Evolutionary conservation across 2,797 vertebrate genomes (phyloP).

Genomic region (Hyperoplus lanceolatus): DNA sequence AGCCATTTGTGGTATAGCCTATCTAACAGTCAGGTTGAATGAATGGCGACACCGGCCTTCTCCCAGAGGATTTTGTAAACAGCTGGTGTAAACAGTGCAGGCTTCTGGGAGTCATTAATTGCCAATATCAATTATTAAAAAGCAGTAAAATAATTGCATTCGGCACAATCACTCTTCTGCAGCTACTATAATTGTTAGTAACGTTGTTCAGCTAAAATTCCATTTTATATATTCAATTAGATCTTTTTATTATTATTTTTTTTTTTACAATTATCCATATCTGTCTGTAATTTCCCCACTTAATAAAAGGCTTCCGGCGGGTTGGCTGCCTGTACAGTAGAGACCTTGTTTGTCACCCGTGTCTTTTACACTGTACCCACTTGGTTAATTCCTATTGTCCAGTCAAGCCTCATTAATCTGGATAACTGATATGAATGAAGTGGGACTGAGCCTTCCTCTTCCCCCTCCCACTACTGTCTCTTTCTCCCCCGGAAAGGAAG

Average conservation of each 20-base stretch:
- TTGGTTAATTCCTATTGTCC: slow-evolving; percentile 78
- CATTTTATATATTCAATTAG: not conserved
- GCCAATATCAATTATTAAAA: slow-evolving; percentile 42
- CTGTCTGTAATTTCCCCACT: slow-evolving; percentile 39
- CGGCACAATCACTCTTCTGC: slow-evolving; percentile 4
- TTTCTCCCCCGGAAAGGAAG: slow-evolving; percentile 77
- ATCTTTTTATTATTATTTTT: not conserved
- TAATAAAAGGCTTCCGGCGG: slow-evolving; percentile 75
- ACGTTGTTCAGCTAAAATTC: not conserved
- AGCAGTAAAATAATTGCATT: slow-evolving; percentile 27
- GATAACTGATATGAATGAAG: slow-evolving; percentile 78
- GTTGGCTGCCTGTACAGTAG: slow-evolving; percentile 69
- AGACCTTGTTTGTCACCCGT: slow-evolving; percentile 74
- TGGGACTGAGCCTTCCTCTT: slow-evolving; percentile 57
- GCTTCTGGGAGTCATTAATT: slow-evolving; percentile 51
- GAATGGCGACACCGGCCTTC: slow-evolving; percentile 49
- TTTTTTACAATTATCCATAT: slow-evolving; percentile 18
- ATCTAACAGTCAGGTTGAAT: slow-evolving; percentile 67
- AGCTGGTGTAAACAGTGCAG: not conserved
- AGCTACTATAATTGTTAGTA: not conserved
- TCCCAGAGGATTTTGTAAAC: slow-evolving; percentile 25
- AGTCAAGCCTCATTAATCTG: slow-evolving; percentile 79
- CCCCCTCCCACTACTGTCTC: slow-evolving; percentile 55
- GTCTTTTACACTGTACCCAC: slow-evolving; percentile 71
- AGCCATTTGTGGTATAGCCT: slow-evolving; percentile 45